Conservation (phyloP, 2,797 vertebrate species). For the Sebastes hubbsi region DNA sequence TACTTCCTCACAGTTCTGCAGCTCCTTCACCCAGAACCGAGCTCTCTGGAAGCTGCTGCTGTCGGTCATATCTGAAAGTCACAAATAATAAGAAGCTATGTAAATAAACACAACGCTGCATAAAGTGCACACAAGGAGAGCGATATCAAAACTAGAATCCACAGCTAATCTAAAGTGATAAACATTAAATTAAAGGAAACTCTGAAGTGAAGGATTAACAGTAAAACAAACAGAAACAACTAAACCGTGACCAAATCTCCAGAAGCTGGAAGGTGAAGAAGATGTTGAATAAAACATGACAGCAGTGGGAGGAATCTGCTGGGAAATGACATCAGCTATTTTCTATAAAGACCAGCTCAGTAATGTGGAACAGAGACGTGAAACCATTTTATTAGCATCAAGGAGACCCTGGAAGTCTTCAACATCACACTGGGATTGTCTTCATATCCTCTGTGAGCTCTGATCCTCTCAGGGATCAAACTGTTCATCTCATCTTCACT, state of each 20-base stretch:
- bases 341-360: too few relatives aligned
- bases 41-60: slow-evolving; percentile 94
- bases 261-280: too few relatives aligned
- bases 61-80: slow-evolving; percentile 90
- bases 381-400: too few relatives aligned
- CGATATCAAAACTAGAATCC: neutral
- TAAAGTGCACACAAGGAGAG: neutral
- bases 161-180: neutral
- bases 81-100: neutral
- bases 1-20: slow-evolving; percentile 95
- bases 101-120: neutral
- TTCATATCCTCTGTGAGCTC: neutral
- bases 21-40: slow-evolving; percentile 97
- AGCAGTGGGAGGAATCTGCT: neutral
- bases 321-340: too few relatives aligned
- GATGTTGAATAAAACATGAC: slow-evolving; percentile 17
- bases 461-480: neutral
- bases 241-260: neutral
- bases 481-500: neutral
- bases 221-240: neutral
- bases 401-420: too few relatives aligned
- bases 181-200: neutral
- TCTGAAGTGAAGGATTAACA: neutral
- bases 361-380: too few relatives aligned
- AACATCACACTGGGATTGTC: too few relatives aligned